phyloP scores from a whole-genome alignment of 2,797 vertebrate genomes.

The Spheniscus humboldti region DNA sequence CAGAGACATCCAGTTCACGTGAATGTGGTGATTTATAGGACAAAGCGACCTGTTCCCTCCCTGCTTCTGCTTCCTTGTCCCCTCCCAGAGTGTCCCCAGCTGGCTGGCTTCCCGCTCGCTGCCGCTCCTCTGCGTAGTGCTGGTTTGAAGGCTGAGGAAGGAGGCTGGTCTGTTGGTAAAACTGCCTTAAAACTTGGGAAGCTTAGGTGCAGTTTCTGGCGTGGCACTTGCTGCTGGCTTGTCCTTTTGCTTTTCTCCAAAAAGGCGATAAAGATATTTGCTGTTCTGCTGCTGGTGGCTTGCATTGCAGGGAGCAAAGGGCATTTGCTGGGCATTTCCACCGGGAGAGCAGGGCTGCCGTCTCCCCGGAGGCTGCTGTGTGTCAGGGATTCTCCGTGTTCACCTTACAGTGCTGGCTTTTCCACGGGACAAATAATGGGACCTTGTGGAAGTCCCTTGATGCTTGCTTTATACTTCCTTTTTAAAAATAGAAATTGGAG shows the following conservation, averaged over 20 bases:
- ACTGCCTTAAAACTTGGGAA: not conserved
- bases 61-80: not conserved
- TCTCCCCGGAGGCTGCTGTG: not conserved
- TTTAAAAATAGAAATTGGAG: not conserved
- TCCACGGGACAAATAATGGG: rapidly evolving
- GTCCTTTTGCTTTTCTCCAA: not conserved
- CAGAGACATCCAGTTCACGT: not conserved
- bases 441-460: not conserved
- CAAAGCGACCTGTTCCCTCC: not conserved
- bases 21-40: not conserved
- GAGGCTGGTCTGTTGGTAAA: not conserved
- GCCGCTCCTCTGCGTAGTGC: not conserved
- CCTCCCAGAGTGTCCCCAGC: not conserved
- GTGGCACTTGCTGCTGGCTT: rapidly evolving
- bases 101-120: not conserved
- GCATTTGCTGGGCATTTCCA: not conserved
- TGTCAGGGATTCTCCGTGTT: not conserved
- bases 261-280: not conserved
- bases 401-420: not conserved
- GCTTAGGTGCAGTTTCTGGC: not conserved
- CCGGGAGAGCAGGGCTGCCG: rapidly evolving
- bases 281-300: not conserved
- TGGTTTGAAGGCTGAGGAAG: not conserved
- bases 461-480: not conserved
- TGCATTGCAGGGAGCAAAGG: not conserved